Evolutionary conservation across 2,797 vertebrate species (phyloP).

Genomic region (Anas capensis): DNA sequence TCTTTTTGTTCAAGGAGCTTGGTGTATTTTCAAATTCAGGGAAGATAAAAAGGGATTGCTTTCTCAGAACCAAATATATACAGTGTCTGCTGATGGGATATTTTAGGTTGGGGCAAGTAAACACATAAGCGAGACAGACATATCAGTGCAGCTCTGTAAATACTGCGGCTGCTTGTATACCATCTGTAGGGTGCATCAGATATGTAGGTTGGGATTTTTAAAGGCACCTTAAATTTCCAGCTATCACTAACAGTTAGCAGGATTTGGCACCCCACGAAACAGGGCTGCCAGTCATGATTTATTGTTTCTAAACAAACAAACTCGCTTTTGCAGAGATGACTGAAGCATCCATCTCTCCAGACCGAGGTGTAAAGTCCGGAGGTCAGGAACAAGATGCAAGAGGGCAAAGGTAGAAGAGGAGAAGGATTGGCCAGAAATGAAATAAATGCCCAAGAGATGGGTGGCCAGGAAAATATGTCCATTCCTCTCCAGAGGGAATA

Average conservation of each 20-base stretch:
- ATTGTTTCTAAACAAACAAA: background rate
- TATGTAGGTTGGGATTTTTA: background rate
- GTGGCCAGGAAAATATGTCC: background rate
- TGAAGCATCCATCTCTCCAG: background rate
- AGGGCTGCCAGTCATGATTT: background rate
- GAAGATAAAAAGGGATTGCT: constrained; percentile 25
- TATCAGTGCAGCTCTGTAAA: background rate
- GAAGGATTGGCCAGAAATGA: background rate
- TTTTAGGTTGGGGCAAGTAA: constrained; percentile 33
- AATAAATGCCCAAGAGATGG: background rate
- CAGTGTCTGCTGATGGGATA: constrained; percentile 4
- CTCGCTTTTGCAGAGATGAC: background rate
- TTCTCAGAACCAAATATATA: background rate
- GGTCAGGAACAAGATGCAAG: background rate
- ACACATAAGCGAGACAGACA: background rate
- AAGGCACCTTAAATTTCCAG: background rate
- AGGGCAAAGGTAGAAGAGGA: background rate
- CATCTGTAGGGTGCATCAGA: background rate
- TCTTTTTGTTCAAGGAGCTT: constrained; percentile 18
- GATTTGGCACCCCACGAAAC: background rate
- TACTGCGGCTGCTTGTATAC: background rate
- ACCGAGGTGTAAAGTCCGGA: background rate
- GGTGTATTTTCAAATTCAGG: constrained; percentile 4
- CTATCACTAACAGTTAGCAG: background rate
- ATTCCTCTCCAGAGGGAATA: background rate